A percentile compares a stretch with the other conserved stretches of the same genome.
These are phyloP conservation scores for Euwallacea similis DNA, from an alignment of 1,140 invertebrate genomes.

Conservation along the genomic window DNA sequence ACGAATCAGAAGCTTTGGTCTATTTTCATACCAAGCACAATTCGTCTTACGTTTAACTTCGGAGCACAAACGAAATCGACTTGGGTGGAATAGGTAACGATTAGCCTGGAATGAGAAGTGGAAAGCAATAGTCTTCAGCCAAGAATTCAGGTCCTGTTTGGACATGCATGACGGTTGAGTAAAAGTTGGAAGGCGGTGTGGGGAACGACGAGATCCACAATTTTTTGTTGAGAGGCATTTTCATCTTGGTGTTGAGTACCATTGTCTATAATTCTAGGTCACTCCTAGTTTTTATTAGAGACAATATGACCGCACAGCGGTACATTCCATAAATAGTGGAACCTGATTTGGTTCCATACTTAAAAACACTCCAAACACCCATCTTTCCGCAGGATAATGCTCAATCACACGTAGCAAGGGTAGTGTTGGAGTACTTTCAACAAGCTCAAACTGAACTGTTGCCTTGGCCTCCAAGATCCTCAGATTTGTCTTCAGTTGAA, in stretches of 20 bases:
- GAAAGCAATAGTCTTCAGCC: background rate
- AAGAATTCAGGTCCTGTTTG: background rate
- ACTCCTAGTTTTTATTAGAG: no score
- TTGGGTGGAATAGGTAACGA: background rate
- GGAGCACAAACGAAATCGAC: background rate
- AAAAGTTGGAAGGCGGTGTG: background rate
- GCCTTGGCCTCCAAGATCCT: background rate
- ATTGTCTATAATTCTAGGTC: background rate
- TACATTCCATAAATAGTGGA: background rate
- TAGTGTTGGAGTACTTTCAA: constrained; percentile 4
- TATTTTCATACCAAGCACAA: background rate
- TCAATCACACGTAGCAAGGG: background rate
- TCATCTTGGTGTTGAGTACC: no score
- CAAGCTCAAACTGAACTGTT: constrained; percentile 8
- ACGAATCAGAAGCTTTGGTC: background rate
- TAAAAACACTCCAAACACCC: background rate
- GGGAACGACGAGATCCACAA: no score
- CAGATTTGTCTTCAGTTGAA: no score
- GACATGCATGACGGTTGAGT: background rate
- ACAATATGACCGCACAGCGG: background rate
- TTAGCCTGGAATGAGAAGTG: background rate
- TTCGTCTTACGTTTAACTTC: background rate
- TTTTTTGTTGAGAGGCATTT: no score
- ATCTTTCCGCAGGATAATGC: background rate
- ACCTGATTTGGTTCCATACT: background rate